Base-by-base conservation (phyloP, 2,113 vertebrate species). In the Oreocharis arfaki region DNA sequence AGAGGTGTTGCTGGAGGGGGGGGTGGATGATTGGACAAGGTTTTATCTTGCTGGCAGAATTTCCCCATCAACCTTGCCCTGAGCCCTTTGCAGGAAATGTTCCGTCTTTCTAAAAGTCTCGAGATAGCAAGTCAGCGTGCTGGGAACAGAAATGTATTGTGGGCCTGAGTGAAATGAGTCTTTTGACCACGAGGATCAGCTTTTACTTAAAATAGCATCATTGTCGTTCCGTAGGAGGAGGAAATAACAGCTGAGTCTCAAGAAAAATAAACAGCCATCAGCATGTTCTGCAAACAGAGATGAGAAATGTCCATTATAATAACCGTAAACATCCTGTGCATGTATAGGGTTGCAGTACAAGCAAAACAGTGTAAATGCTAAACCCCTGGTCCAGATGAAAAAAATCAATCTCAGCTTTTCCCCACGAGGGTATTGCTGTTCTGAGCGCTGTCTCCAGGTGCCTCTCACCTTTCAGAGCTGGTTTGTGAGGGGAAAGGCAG, bases 291-390 rank as follows among this genome's bases (percentile, higher is more conserved):
- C 87, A 93, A 89, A 73, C 85, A 93, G 32, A 79, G 77, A 96
- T 97, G 91, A 95, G 74, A 92, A 94, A 89, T 91, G 91, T 84
- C 91, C 89, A 78, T 73, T 94, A 52, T 75, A 95, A 94, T 94
- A 78, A 93, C 91, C 15, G 11, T 76, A 85, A 95, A 87, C 70
- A 79, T 84, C 95, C 93, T 79, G 74, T 19, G 50, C 69, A n/a
- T 39, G 79, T 75, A 20, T 10, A 89, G 49, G 47, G 44, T 84
- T 96, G 94, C 89, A 93, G 52, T 71, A 80, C 64, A 59, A 89
- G 80, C 91, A 91, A 68, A 91, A 56, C 32, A n/a, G 53, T 52
- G 60, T 84, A 75, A 87, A 81, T 87, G 59, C 42, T 89, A 81
- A 92, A 81, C 23, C 42, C 56, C 12, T 56, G 56, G 24, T 33